Evolutionary conservation across 2,888 invertebrate genomes (phyloP).

Genomic region (Caenorhabditis becei): DNA sequence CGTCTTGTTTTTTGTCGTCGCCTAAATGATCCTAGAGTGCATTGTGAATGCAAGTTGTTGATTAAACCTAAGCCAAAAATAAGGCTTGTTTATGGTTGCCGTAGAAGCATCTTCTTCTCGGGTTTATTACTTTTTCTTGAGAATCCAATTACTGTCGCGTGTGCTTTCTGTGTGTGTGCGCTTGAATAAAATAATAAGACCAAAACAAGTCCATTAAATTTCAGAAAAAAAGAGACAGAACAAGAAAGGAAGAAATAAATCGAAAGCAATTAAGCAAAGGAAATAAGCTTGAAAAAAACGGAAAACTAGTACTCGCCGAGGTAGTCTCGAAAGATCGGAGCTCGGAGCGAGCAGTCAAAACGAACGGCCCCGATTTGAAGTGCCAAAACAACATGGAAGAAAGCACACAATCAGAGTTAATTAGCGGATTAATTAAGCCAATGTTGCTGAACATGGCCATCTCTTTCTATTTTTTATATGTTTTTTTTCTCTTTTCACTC

Average conservation of each 20-base stretch:
- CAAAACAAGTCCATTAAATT: slow-evolving; percentile 42
- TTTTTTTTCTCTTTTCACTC: not conserved
- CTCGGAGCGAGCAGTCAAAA: no score
- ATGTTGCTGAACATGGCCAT: slow-evolving; percentile 26
- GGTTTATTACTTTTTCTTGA: slow-evolving; percentile 23
- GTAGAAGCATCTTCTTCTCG: not conserved
- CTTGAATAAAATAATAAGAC: slow-evolving; percentile 26
- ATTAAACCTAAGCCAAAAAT: not conserved
- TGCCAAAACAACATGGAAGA: slow-evolving; percentile 32
- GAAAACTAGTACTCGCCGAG: not conserved
- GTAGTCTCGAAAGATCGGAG: not conserved
- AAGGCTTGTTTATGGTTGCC: slow-evolving; percentile 12
- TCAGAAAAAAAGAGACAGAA: slow-evolving; percentile 5
- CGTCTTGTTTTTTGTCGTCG: not conserved
- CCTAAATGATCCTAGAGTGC: not conserved
- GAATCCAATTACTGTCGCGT: slow-evolving; percentile 35
- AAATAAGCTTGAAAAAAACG: slow-evolving; percentile 12
- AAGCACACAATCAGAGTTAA: slow-evolving; percentile 48
- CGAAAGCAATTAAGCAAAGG: slow-evolving; percentile 18
- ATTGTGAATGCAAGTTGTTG: not conserved
- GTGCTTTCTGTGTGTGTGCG: slow-evolving; percentile 1
- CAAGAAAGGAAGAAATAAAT: not conserved
- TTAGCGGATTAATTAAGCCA: slow-evolving; percentile 47
- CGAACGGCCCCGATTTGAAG: slow-evolving; percentile 13
- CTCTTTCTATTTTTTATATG: not conserved